These are phyloP conservation scores for Hypothenemus hampei DNA, from an alignment of 1,140 invertebrate species.

Conservation along the genomic window DNA sequence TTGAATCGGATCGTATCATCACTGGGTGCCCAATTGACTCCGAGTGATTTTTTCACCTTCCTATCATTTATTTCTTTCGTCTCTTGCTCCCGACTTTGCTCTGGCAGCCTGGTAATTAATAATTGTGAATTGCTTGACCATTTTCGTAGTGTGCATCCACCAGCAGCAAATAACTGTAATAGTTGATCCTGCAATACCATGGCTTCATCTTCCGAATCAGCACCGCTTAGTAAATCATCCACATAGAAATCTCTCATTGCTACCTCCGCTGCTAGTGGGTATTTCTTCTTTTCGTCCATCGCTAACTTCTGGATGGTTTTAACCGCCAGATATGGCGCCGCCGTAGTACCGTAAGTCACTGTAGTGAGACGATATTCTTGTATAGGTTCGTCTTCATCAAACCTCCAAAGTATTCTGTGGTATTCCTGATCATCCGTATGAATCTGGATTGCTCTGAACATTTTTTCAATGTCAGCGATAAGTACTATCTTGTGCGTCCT, in stretches of 20 bases:
- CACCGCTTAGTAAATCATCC: neutral
- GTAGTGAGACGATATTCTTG: conserved; percentile 33
- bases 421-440: neutral
- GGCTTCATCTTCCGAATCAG: no score
- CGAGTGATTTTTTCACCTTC: no score
- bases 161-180: no score
- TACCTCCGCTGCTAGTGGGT: neutral
- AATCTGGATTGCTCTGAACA: neutral
- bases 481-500: neutral
- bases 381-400: neutral
- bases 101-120: no score
- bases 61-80: no score
- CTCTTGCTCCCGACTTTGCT: no score
- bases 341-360: conserved; percentile 40
- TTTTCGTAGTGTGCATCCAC: no score
- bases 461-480: neutral
- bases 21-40: no score
- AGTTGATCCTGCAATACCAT: no score
- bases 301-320: neutral
- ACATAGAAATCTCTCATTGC: neutral
- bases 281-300: neutral
- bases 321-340: conserved; percentile 38
- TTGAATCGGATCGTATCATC: no score
- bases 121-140: no score
- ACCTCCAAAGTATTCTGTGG: neutral